Conservation (phyloP, 2,113 vertebrate genomes). For the Cyphotilapia sp. region DNA sequence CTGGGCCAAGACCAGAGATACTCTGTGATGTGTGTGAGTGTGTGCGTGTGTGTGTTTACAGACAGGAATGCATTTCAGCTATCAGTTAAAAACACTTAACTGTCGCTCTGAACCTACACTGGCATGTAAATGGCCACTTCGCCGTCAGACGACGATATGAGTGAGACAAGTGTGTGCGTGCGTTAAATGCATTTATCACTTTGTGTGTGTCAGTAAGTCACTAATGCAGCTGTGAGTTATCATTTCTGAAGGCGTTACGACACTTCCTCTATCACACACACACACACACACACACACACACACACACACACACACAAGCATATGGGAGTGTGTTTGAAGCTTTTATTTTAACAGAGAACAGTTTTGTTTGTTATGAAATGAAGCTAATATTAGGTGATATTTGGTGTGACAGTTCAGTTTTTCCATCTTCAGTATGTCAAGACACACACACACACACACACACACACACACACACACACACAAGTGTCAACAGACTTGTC, state of each 20-base stretch:
- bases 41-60: not conserved
- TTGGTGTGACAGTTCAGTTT: no score
- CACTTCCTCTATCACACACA: not conserved
- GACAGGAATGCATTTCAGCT: conserved; percentile 32
- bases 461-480: not conserved
- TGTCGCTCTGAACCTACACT: conserved; percentile 5
- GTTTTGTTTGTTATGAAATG: not conserved
- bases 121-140: conserved; percentile 51
- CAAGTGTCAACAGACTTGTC: not conserved
- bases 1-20: not conserved
- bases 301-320: not conserved
- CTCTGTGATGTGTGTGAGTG: not conserved
- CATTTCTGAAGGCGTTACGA: conserved; percentile 7
- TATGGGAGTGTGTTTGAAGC: not conserved
- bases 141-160: not conserved
- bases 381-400: not conserved
- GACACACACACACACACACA: not conserved
- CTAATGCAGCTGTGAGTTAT: conserved; percentile 36
- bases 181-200: conserved; percentile 19
- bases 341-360: not conserved
- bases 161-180: not conserved
- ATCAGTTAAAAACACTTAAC: conserved; percentile 47
- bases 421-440: no score
- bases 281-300: not conserved
- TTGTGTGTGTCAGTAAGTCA: conserved; percentile 2